These are phyloP conservation scores for Phrynocephalus versicolor DNA, from an alignment of 2,113 vertebrate species.

Conservation along the genomic window DNA sequence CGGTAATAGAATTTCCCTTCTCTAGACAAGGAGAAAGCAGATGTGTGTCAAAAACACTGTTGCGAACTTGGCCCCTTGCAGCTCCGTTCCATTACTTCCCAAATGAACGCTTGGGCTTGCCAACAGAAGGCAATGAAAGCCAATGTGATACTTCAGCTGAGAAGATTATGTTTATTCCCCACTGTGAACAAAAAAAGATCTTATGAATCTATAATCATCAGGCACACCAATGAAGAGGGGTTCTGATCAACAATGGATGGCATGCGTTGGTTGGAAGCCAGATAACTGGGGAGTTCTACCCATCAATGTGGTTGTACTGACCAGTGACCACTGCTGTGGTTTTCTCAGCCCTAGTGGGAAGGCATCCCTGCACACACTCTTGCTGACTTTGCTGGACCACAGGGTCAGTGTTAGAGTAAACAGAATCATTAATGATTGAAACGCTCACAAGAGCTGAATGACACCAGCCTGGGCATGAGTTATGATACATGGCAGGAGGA, in stretches of 20 bases:
- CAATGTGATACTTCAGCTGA: neutral
- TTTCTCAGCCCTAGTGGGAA: neutral
- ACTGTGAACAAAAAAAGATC: neutral
- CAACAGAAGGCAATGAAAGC: neutral
- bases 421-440: neutral
- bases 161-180: neutral
- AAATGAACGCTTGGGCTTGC: neutral
- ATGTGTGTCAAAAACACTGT: neutral
- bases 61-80: neutral
- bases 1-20: conserved; percentile 14
- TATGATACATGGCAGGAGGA: neutral
- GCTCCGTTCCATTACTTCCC: fast-evolving
- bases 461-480: neutral
- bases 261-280: neutral
- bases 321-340: neutral
- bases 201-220: neutral
- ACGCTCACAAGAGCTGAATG: neutral
- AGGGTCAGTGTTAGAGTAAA: neutral
- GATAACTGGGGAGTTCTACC: neutral
- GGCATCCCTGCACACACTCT: no score
- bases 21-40: fast-evolving
- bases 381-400: neutral
- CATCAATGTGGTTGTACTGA: neutral
- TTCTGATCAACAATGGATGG: neutral
- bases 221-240: neutral